Conservation (phyloP, 2,888 invertebrate species). For the Orthosia cruda region DNA sequence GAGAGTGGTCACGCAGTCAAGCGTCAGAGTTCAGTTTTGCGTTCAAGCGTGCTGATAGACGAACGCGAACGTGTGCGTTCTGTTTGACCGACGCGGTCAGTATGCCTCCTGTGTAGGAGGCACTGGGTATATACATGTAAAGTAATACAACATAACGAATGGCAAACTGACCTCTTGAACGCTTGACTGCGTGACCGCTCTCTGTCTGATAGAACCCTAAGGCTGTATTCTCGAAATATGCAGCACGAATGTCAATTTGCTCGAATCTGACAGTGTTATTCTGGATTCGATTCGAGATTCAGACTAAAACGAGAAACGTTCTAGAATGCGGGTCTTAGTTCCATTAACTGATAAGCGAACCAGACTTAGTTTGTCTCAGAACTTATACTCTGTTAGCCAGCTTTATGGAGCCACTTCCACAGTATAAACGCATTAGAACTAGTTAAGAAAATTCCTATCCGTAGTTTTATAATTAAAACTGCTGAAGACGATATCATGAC, state of each 20-base stretch:
- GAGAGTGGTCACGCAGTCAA: too few species aligned
- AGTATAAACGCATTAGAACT: conserved; percentile 1
- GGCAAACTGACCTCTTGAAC: too few species aligned
- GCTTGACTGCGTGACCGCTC: too few species aligned
- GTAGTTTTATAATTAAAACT: conserved; percentile 55
- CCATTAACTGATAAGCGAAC: conserved; percentile 18
- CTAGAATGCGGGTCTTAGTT: neutral
- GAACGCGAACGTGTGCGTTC: too few species aligned
- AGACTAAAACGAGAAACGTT: neutral
- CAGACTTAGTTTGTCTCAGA: conserved; percentile 1
- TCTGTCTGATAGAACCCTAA: too few species aligned
- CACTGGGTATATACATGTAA: too few species aligned
- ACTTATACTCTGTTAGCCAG: neutral
- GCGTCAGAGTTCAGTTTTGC: too few species aligned
- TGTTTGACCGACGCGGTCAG: too few species aligned
- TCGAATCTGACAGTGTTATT: neutral
- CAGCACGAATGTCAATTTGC: neutral
- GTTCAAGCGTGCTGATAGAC: too few species aligned
- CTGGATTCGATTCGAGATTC: neutral
- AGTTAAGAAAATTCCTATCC: conserved; percentile 34
- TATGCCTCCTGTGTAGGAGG: too few species aligned
- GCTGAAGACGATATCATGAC: conserved; percentile 28
- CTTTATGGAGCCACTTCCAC: conserved; percentile 12
- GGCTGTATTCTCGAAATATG: neutral
- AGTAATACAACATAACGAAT: too few species aligned